phyloP scores from a whole-genome alignment of 2,797 vertebrate genomes.

The Cacajao melanocephalus region DNA sequence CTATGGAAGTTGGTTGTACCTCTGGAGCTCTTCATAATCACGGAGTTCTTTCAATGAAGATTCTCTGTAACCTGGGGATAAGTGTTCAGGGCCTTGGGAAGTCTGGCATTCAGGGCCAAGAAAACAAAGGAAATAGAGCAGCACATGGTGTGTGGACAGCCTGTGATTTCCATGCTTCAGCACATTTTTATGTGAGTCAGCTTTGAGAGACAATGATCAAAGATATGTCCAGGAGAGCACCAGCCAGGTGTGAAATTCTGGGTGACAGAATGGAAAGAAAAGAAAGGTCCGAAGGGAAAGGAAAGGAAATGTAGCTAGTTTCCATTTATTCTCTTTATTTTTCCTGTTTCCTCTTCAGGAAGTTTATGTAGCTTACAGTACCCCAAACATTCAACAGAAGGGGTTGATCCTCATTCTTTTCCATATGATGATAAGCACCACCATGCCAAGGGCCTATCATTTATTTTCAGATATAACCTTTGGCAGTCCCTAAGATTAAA shows the following conservation, averaged over 20 bases:
- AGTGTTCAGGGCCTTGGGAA: neutral
- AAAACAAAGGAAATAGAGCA: conserved; percentile 38
- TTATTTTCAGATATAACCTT: neutral
- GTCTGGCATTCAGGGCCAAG: neutral
- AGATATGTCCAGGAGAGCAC: neutral
- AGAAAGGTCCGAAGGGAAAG: conserved; percentile 54
- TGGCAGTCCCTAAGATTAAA: neutral
- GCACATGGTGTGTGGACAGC: neutral
- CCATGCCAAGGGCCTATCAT: conserved; percentile 21
- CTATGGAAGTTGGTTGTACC: neutral
- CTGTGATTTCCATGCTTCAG: neutral
- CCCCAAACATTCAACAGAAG: conserved; percentile 47
- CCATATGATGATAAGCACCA: conserved; percentile 57
- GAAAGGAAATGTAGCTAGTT: conserved; percentile 77
- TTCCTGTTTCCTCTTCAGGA: conserved; percentile 80
- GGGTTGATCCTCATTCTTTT: conserved; percentile 66
- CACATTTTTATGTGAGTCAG: conserved; percentile 51
- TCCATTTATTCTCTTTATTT: conserved; percentile 77
- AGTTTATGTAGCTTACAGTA: conserved; percentile 65
- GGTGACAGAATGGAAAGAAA: conserved; percentile 71
- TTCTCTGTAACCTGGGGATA: neutral
- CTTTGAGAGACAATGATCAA: conserved; percentile 47
- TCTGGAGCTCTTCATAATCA: neutral
- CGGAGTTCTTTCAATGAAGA: neutral
- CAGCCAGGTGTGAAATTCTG: conserved; percentile 67